A percentile compares a stretch with the other conserved stretches of the same genome.
Conservation (phyloP, 2,797 vertebrate genomes). For the Hydrolagus colliei region DNA sequence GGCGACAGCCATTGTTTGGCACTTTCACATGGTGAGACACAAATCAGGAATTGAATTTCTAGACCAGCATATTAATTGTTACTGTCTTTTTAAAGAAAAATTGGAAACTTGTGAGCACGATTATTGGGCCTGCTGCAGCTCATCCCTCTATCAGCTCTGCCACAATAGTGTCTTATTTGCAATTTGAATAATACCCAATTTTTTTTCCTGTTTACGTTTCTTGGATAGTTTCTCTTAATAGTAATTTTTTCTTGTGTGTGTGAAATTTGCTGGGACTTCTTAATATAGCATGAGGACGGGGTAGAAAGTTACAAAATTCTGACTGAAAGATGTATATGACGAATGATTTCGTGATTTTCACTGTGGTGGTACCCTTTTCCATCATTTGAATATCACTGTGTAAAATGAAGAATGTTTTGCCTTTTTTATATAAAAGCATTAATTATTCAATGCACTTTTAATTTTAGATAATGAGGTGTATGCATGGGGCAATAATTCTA, state of each 20-base stretch:
- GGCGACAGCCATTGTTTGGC: slow-evolving; percentile 71
- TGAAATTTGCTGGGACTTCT: no score
- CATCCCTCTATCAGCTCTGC: no score
- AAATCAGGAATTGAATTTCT: background rate
- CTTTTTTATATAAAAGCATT: background rate
- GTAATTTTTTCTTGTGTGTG: no score
- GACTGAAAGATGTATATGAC: no score
- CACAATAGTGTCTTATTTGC: no score
- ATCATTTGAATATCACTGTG: background rate
- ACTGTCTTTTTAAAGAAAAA: background rate
- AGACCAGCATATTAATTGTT: background rate
- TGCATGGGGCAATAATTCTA: slow-evolving; percentile 76
- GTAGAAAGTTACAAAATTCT: no score
- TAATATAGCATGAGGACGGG: no score
- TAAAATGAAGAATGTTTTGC: background rate
- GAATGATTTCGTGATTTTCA: background rate
- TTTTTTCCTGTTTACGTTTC: no score
- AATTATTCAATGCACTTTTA: slow-evolving; percentile 30
- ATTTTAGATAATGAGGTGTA: slow-evolving; percentile 71
- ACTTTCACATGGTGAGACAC: slow-evolving; percentile 65
- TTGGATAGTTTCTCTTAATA: no score
- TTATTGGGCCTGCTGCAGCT: no score
- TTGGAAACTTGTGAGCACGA: no score
- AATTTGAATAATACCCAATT: no score
- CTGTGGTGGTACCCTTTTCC: background rate